Evolutionary conservation across 1,140 invertebrate species (phyloP), one percentile per base, ranked within the genome.

Genomic region (Thaumatotibia leucotreta): DNA sequence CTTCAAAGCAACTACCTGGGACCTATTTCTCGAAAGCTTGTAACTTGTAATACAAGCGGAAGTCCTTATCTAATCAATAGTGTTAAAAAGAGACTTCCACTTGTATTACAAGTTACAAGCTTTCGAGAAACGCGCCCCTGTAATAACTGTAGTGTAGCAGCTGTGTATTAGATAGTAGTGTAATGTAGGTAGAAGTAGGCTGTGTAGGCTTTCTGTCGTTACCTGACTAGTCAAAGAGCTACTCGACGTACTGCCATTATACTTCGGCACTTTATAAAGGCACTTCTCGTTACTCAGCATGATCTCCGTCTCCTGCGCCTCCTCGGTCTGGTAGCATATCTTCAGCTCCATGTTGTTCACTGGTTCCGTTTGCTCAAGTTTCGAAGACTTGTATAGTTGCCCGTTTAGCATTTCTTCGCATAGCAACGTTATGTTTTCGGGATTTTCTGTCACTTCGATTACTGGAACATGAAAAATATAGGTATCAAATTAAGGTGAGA

Each of bases 381-480:
- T 85, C 0, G 80, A 70, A 2, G 84, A 80, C 80, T 91, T 90
- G 66, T 79, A 86, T 1, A 84, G 2, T 74, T 86, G 86, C n/a
- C 91, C 91, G 65, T 91, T 91, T 65, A 84, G 70, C 24, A 89
- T 82, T 65, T 85, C 77, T 71, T 90, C 69, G 68, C 79, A 80
- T 31, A 92, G 66, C 32, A 79, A 33, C 29, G 73, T 73, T 32
- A 91, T 88, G 72, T 87, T 81, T 66, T 91, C 84, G 68, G 65
- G 75, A 73, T 65, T 91, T 78, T 88, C 93, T 74, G 82, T 93
- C 75, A 84, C 73, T 91, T 84, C 92, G 10, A 93, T 88, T 4
- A 92, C 92, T 88, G 86, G 70, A 76, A 93, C 33, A 10, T 39
- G 4, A 78, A n/a, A n/a, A n/a, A n/a, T n/a, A n/a, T n/a, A n/a